phyloP scores from a whole-genome alignment of 2,113 vertebrate species.

The Bothrops jararaca region DNA sequence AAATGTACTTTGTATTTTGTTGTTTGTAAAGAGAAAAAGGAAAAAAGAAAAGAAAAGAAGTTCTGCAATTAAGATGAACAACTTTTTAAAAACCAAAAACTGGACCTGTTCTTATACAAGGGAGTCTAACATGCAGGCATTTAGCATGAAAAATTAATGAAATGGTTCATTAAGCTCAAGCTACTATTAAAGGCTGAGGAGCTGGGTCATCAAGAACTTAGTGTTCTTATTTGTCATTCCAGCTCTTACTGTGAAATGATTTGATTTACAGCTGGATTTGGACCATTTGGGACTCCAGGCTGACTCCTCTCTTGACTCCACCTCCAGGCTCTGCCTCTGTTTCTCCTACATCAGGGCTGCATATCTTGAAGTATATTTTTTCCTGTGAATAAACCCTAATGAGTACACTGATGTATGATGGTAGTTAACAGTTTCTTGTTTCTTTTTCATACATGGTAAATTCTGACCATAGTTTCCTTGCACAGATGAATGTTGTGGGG shows the following conservation, averaged over 20 bases:
- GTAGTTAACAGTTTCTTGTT: neutral
- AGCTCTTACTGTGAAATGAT: neutral
- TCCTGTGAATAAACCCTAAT: neutral
- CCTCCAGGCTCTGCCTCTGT: too few relatives aligned
- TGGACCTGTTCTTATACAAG: neutral
- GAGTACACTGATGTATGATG: neutral
- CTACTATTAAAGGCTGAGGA: neutral
- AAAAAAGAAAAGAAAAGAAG: neutral
- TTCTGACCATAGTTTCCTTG: neutral
- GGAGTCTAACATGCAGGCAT: neutral
- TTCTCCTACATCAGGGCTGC: neutral
- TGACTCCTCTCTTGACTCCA: too few relatives aligned
- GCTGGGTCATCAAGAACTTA: neutral
- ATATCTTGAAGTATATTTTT: neutral
- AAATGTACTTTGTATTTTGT: too few relatives aligned
- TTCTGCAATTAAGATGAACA: neutral
- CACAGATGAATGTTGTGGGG: neutral
- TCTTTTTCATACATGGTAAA: neutral
- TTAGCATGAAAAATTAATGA: neutral
- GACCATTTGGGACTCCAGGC: too few relatives aligned
- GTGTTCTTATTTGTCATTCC: neutral
- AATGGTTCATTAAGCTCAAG: neutral
- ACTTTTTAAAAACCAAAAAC: neutral
- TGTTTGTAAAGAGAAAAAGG: too few relatives aligned
- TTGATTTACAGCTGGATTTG: too few relatives aligned